Percentiles rank a stretch among this genome's conserved stretches.
phyloP scores from a whole-genome alignment of 2,797 vertebrate genomes.

The Microctenopoma lineatum region DNA sequence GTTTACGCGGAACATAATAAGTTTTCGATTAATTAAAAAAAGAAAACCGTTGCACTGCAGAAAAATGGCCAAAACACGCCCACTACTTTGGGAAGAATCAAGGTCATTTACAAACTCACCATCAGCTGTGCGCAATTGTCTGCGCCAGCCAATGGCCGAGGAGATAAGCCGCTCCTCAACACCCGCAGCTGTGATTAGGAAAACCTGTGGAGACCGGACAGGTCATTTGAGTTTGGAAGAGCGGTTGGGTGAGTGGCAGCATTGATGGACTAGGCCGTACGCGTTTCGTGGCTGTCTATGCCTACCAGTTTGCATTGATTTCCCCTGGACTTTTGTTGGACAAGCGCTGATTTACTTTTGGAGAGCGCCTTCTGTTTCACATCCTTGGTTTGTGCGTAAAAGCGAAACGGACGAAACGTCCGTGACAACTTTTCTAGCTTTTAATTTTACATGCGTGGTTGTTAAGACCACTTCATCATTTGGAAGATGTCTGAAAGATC shows the following conservation, averaged over 20 bases:
- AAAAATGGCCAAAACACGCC: slow-evolving; percentile 55
- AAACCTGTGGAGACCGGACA: slow-evolving; percentile 53
- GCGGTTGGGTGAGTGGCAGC: slow-evolving; percentile 7
- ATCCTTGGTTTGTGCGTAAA: slow-evolving; percentile 7
- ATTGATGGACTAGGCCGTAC: slow-evolving; percentile 53
- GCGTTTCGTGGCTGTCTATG: slow-evolving; percentile 12
- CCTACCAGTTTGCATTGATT: background rate
- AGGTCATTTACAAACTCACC: slow-evolving; percentile 89
- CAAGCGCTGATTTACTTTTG: background rate
- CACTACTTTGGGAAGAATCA: slow-evolving; percentile 75
- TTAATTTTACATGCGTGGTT: background rate
- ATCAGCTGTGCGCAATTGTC: slow-evolving; percentile 83
- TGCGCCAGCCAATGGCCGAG: slow-evolving; percentile 82
- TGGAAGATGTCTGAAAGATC: slow-evolving; percentile 81
- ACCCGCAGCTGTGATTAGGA: slow-evolving; percentile 65
- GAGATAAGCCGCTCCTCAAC: slow-evolving; percentile 53
- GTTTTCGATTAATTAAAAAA: background rate
- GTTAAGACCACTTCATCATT: background rate
- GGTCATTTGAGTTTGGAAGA: slow-evolving; percentile 64
- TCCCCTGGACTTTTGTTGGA: background rate
- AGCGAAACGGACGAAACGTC: slow-evolving; percentile 22
- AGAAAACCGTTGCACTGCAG: background rate
- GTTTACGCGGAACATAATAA: background rate
- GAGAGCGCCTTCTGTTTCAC: background rate
- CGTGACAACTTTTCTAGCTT: background rate